Base-by-base conservation (phyloP, 64 coral and sea anemone genomes). In the Dendronephthya gigantea region DNA sequence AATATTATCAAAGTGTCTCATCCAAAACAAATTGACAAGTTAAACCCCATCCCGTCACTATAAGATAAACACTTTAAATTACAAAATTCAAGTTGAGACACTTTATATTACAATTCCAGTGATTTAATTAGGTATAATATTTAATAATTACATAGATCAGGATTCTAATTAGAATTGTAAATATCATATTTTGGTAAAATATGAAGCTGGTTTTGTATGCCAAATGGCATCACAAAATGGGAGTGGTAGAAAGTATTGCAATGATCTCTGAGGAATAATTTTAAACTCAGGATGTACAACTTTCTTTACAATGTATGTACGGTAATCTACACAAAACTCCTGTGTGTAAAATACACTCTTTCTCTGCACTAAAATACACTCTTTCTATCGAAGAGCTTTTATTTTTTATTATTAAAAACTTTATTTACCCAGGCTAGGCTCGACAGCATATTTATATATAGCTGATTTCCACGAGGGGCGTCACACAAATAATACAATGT, bases 171-270 rank as follows among this genome's bases (percentile, higher is more conserved):
- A 70, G 19, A 70, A 70, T 70, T 70, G 66, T 31, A 25, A 70
- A 70, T 9, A 70, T 70, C 30, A 70, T 25, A 70, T 15, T 70
- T 86, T 86, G 33, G 84, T 9, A 66, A 86, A 65, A 86, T n/a
- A 68, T 86, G 84, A 1, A 68, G 52, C 16, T 56, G 39, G 28
- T 70, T 28, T 37, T 85, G 12, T 72, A 6, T 4, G 9, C 85
- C 85, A 45, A 2, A 0, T 7, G 85, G 85, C 8, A 25, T 86
- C 40, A 86, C 51, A 6, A 70, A 86, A 37, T 86, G n/a, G 85
- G 23, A 86, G 59, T 72, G 85, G 85, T n/a, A 86, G 65, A 86
- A 69, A 86, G 34, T 86, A 86, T 45, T 86, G 85, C 34, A 86
- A 45, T 1, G 14, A 25, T 51, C 59, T 86, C 23, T 86, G 85